Evolutionary conservation across 2,797 vertebrate species (phyloP).

Genomic region (Crocodylus rhombifer): DNA sequence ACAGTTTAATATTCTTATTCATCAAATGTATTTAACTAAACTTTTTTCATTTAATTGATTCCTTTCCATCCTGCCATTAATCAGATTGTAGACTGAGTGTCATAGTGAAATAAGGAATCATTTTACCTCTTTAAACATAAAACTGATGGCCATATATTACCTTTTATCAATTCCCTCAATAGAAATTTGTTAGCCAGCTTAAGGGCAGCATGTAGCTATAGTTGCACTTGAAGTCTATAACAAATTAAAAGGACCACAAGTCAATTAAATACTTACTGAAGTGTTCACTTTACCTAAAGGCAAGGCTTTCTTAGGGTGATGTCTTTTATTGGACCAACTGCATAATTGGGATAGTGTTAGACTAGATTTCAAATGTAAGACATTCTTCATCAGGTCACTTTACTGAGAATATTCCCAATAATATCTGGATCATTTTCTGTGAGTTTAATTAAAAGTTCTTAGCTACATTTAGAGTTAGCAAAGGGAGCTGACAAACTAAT

Average conservation of each 20-base stretch:
- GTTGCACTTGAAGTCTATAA: slow-evolving; percentile 26
- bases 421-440: slow-evolving; percentile 50
- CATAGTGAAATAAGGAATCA: not conserved
- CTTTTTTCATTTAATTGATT: not conserved
- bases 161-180: not conserved
- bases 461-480: slow-evolving; percentile 15
- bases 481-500: slow-evolving; percentile 36
- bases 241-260: slow-evolving; percentile 45
- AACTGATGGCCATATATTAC: not conserved
- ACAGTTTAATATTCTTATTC: not conserved
- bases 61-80: not conserved
- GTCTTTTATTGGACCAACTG: no score
- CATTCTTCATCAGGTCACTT: no score
- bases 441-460: slow-evolving; percentile 42
- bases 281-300: not conserved
- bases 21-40: not conserved
- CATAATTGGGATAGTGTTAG: no score
- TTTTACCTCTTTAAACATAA: not conserved
- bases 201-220: slow-evolving; percentile 32
- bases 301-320: not conserved
- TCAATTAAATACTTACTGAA: slow-evolving; percentile 50
- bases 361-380: no score
- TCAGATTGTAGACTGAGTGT: not conserved
- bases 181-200: slow-evolving; percentile 11
- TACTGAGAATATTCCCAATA: slow-evolving; percentile 7